Percentiles rank a stretch among this genome's conserved stretches.
These are phyloP conservation scores for Drosophila formosana DNA, from an alignment of 2,888 invertebrate genomes.

Conservation along the genomic window DNA sequence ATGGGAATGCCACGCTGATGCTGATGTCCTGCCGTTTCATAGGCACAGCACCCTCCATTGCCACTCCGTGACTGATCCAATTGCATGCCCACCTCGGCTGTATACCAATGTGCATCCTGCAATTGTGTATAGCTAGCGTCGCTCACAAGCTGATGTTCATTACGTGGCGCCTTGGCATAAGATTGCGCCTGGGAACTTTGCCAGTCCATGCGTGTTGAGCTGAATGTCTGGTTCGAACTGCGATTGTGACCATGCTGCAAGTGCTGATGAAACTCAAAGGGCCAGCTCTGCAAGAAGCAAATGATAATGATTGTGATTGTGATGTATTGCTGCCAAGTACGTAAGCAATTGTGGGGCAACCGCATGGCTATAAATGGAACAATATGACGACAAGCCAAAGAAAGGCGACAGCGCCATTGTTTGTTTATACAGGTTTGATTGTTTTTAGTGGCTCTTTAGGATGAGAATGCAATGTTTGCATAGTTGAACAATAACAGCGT, in stretches of 20 bases:
- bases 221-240: conserved; percentile 48
- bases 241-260: conserved; percentile 49
- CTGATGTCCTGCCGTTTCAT: conserved; percentile 63
- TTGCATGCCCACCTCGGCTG: conserved; percentile 54
- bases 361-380: conserved; percentile 65
- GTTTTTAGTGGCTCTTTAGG: conserved; percentile 69
- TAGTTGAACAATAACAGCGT: conserved; percentile 76
- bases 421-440: conserved; percentile 77
- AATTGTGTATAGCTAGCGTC: conserved; percentile 56
- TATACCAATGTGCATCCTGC: conserved; percentile 65
- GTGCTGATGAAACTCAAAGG: conserved; percentile 90
- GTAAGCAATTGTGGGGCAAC: conserved; percentile 39
- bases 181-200: conserved; percentile 55
- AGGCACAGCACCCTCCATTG: conserved; percentile 54
- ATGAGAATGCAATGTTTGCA: conserved; percentile 49
- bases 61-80: conserved; percentile 52
- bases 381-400: conserved; percentile 59
- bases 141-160: conserved; percentile 43
- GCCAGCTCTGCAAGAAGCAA: conserved; percentile 90
- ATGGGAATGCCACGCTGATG: conserved; percentile 63
- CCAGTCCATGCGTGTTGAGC: conserved; percentile 65
- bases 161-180: conserved; percentile 55
- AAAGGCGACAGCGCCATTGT: conserved; percentile 68
- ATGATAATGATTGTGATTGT: conserved; percentile 1
- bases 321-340: conserved; percentile 8